Evolutionary conservation across 2,888 invertebrate species (phyloP).

Genomic region (Druceiella hillmani): DNA sequence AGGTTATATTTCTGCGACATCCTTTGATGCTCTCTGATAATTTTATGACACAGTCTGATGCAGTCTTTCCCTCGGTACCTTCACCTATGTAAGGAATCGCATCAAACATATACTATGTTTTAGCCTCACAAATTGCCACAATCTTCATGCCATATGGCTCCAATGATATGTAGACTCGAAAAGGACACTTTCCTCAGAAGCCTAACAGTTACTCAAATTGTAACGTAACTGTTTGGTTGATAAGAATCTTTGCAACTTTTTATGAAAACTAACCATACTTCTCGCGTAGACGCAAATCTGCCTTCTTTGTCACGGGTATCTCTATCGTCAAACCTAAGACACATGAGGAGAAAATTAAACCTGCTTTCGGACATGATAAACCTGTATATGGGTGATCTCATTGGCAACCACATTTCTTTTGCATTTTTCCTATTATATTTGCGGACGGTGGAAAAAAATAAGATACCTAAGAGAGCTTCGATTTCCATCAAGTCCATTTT

Average conservation of each 20-base stretch:
- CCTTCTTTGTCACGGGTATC: slow-evolving; percentile 5
- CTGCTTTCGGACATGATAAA: slow-evolving; percentile 7
- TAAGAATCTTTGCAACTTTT: slow-evolving; percentile 7
- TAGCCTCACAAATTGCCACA: slow-evolving; percentile 9
- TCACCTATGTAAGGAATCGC: slow-evolving; percentile 10
- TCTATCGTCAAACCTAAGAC: slow-evolving; percentile 8
- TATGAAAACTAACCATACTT: slow-evolving; percentile 8
- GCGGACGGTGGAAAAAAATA: slow-evolving; percentile 8
- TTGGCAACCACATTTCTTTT: slow-evolving; percentile 5
- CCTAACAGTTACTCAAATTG: slow-evolving; percentile 7
- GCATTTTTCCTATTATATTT: too few relatives aligned
- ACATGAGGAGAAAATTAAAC: slow-evolving; percentile 4
- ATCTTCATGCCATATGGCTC: too few relatives aligned
- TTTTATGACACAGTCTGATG: slow-evolving; percentile 9
- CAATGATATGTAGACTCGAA: too few relatives aligned
- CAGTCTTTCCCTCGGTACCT: slow-evolving; percentile 2
- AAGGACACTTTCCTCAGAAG: too few relatives aligned
- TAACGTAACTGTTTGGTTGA: background rate
- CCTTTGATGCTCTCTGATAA: slow-evolving; percentile 6
- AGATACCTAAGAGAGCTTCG: slow-evolving; percentile 5
- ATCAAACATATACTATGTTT: slow-evolving; percentile 11
- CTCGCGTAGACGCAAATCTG: slow-evolving; percentile 5
- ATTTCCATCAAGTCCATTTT: slow-evolving; percentile 4
- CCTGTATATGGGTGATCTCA: slow-evolving; percentile 7
- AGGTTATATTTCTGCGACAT: too few relatives aligned